Evolutionary conservation across 2,888 invertebrate species (phyloP).

Genomic region (Melangyna quadrimaculata): DNA sequence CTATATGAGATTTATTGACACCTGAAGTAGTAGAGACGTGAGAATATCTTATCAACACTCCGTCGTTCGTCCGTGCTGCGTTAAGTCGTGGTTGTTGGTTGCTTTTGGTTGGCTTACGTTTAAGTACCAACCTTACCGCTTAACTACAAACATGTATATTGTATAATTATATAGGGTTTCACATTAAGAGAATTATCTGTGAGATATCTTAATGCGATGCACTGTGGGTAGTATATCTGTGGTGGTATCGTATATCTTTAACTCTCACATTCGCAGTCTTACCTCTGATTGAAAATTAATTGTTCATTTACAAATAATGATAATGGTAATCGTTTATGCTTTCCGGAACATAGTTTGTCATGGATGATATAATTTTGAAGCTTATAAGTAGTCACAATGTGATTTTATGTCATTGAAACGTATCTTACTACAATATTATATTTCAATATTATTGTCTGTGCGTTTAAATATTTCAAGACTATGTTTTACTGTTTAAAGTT

Average conservation of each 20-base stretch:
- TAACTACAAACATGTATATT: neutral
- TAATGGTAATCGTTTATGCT: neutral
- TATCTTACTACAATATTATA: too few relatives aligned
- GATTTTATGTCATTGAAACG: neutral
- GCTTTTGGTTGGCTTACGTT: neutral
- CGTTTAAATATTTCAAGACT: neutral
- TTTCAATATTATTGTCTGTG: neutral
- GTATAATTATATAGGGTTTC: conserved; percentile 1
- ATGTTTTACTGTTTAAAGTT: too few relatives aligned
- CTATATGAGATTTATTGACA: conserved; percentile 25
- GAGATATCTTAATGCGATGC: neutral
- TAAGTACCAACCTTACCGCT: neutral
- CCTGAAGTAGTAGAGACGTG: conserved; percentile 2
- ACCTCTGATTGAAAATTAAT: conserved; percentile 3
- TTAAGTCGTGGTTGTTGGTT: neutral
- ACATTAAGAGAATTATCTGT: neutral
- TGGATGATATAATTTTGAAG: neutral
- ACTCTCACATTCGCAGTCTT: neutral
- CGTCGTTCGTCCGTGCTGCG: too few relatives aligned
- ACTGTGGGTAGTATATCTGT: neutral
- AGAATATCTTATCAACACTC: conserved; percentile 28
- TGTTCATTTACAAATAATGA: neutral
- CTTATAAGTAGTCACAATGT: neutral
- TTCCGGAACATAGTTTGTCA: neutral
- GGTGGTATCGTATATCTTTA: neutral